Base-by-base conservation (phyloP, 1,140 invertebrate genomes). In the Ylistrum balloti region DNA sequence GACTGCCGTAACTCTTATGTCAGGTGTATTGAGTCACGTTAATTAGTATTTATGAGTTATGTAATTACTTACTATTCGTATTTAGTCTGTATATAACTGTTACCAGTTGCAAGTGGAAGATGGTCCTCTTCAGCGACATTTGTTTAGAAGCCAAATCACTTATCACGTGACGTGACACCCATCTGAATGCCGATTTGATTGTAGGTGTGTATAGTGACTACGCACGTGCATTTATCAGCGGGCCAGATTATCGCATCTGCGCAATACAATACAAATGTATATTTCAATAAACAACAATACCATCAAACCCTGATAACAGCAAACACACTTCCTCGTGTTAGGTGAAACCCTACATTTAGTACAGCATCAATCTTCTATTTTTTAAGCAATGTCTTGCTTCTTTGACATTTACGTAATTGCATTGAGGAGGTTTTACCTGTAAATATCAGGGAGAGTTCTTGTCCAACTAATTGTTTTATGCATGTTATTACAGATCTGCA, bases 381-480 rank as follows among this genome's bases (percentile, higher is more conserved):
- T 28, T n/a, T 74, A 74, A 74, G 28, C 28, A n/a, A 74, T 5
- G 28, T 22, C 13, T 74, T 74, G n/a, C 0, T n/a, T 74, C 56
- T 74, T 74, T 74, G 56, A 74, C 56, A 74, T 74, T 74, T 74
- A n/a, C 22, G 56, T 74, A 74, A 74, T 28, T 74, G 56, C 56
- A 74, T 74, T 74, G 56, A 74, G 56, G 35, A 28, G 11, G 2
- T 74, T 45, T 74, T 74, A 28, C 22, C 56, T n/a, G 56, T 74
- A 74, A 74, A 74, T 74, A 74, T 74, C 56, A 74, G 22, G 56
- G n/a, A 28, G 28, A 28, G 28, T 74, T 74, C n/a, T 28, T 28
- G 17, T 22, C 22, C 56, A 28, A 17, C n/a, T 74, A 74, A 74
- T 74, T 74, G 56, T 74, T 74, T 74, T 74, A 74, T 74, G 56